phyloP scores from a whole-genome alignment of 2,888 invertebrate genomes.

The Limnephilus auricula region DNA sequence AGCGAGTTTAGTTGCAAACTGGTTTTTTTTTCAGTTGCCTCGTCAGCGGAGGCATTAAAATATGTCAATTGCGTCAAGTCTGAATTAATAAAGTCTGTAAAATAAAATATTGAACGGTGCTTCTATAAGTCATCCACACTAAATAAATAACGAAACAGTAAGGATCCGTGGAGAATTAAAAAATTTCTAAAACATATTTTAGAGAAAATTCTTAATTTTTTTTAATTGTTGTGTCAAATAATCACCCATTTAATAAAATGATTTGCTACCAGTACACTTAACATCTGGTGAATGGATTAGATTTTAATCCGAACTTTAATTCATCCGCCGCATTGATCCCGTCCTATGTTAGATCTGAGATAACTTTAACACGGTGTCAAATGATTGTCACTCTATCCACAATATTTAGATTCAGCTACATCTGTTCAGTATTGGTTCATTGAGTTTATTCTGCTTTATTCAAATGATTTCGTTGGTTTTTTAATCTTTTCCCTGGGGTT shows the following conservation, averaged over 20 bases:
- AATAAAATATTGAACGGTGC: too few species aligned
- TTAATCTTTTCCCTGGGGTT: neutral
- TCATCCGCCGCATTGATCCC: neutral
- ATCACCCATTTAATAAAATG: neutral
- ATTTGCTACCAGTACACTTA: neutral
- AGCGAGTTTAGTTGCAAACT: too few species aligned
- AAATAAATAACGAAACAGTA: too few species aligned
- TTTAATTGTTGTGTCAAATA: neutral
- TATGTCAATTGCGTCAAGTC: too few species aligned
- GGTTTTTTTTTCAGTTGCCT: too few species aligned
- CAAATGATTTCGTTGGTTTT: neutral
- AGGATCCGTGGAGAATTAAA: too few species aligned
- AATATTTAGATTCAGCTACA: neutral
- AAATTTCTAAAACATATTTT: too few species aligned
- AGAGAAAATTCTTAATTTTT: neutral
- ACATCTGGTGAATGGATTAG: neutral
- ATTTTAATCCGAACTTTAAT: conserved; percentile 1
- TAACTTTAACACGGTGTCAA: neutral
- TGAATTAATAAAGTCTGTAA: too few species aligned
- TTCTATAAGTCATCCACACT: too few species aligned
- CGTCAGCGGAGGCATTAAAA: too few species aligned
- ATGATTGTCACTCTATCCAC: neutral
- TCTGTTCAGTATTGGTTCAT: neutral
- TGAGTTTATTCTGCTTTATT: neutral
- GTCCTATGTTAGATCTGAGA: neutral